Evolutionary conservation across 2,888 invertebrate species (phyloP).

Genomic region (Parnassius orleans): DNA sequence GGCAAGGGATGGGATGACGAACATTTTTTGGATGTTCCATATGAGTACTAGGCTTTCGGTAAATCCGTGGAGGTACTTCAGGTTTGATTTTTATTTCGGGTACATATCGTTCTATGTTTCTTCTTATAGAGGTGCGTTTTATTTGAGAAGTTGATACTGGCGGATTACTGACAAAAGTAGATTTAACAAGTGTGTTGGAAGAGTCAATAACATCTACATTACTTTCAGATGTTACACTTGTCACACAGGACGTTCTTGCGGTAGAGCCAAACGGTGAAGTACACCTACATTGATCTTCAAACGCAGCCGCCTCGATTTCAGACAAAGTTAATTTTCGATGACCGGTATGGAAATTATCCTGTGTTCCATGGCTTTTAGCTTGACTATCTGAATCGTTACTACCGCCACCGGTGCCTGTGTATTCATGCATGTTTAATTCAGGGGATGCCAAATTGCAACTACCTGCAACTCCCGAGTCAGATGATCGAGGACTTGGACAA

Average conservation of each 20-base stretch:
- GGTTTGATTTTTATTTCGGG: constrained; percentile 71
- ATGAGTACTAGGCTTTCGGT: constrained; percentile 72
- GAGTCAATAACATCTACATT: constrained; percentile 79
- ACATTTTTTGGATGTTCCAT: constrained; percentile 74
- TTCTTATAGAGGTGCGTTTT: constrained; percentile 73
- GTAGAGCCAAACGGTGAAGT: constrained; percentile 88
- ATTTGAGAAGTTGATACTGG: constrained; percentile 71
- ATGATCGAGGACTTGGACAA: constrained; percentile 86
- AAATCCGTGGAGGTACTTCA: constrained; percentile 69
- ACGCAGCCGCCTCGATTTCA: constrained; percentile 82
- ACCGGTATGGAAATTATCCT: constrained; percentile 54
- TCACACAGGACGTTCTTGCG: constrained; percentile 84
- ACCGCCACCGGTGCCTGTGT: constrained; percentile 45
- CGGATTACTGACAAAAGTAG: constrained; percentile 69
- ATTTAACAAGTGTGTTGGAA: constrained; percentile 73
- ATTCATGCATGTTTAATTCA: constrained; percentile 79
- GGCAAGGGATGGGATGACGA: constrained; percentile 60
- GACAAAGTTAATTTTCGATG: constrained; percentile 74
- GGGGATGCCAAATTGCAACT: constrained; percentile 88
- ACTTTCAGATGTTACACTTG: constrained; percentile 80
- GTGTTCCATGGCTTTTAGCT: constrained; percentile 57
- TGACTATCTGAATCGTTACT: constrained; percentile 65
- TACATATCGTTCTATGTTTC: constrained; percentile 65
- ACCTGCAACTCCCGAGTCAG: constrained; percentile 93
- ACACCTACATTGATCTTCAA: constrained; percentile 86